Evolutionary conservation across 2,113 vertebrate species (phyloP).

Genomic region (Delphinapterus leucas): DNA sequence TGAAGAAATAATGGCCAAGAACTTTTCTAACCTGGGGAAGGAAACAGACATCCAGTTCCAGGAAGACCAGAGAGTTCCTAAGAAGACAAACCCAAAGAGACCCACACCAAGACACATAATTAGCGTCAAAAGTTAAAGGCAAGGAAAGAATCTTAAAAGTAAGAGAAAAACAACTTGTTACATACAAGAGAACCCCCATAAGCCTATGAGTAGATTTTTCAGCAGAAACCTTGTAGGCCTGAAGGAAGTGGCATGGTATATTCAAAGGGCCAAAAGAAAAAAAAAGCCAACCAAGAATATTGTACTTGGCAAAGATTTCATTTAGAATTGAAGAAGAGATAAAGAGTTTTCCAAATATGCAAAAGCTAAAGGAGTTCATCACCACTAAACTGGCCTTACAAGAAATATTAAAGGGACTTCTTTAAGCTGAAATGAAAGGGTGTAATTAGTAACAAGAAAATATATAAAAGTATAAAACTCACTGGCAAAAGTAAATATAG

Average conservation of each 20-base stretch:
- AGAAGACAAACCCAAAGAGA: not conserved
- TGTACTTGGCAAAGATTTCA: not conserved
- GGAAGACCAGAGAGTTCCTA: too few species aligned
- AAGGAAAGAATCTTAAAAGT: not conserved
- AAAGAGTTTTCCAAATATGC: not conserved
- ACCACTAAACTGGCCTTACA: not conserved
- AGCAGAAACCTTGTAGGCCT: not conserved
- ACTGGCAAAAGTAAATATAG: not conserved
- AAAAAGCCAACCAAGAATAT: not conserved
- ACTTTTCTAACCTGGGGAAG: too few species aligned
- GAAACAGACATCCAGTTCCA: too few species aligned
- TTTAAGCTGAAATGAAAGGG: not conserved
- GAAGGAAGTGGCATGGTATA: not conserved
- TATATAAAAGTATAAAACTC: not conserved
- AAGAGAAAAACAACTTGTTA: not conserved
- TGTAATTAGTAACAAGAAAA: not conserved
- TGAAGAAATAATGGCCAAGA: too few species aligned
- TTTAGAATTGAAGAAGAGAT: not conserved
- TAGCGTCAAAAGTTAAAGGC: not conserved
- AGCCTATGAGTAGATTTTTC: not conserved
- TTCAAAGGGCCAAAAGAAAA: not conserved
- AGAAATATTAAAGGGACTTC: not conserved
- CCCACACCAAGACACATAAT: not conserved
- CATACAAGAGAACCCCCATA: not conserved
- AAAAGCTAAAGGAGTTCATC: not conserved